Conservation (phyloP, 2,888 invertebrate genomes). For the Agrilus biguttatus region DNA sequence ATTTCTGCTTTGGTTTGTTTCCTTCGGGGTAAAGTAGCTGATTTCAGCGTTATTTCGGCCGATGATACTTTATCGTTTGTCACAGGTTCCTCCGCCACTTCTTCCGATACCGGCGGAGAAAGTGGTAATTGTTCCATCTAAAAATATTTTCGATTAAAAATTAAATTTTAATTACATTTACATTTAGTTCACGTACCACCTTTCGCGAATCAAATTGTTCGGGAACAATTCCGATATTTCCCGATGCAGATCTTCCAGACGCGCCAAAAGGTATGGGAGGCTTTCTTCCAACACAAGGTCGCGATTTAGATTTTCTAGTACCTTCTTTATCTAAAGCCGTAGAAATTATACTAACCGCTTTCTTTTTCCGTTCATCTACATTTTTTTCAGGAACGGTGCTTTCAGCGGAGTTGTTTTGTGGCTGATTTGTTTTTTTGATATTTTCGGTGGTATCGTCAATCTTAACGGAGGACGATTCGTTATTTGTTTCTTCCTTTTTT, state of each 20-base stretch:
- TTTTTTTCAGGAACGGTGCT: background rate
- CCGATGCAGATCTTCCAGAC: constrained; percentile 41
- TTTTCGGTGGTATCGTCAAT: constrained; percentile 21
- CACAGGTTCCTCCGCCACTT: constrained; percentile 10
- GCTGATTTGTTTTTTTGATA: constrained; percentile 19
- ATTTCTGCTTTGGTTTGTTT: constrained; percentile 52
- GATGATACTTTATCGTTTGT: constrained; percentile 41
- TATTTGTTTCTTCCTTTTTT: constrained; percentile 17
- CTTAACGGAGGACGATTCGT: constrained; percentile 8
- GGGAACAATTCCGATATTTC: constrained; percentile 30
- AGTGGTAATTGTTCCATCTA: constrained; percentile 9
- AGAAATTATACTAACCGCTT: constrained; percentile 58
- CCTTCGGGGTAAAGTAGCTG: constrained; percentile 49
- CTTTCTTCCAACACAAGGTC: constrained; percentile 36
- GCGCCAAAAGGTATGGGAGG: constrained; percentile 52
- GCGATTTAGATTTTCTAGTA: constrained; percentile 30
- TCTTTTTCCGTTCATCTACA: constrained; percentile 40
- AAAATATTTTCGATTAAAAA: constrained; percentile 3
- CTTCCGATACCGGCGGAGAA: constrained; percentile 8
- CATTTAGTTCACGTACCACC: no score
- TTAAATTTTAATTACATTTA: no score
- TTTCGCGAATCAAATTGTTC: no score
- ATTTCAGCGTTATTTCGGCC: constrained; percentile 50
- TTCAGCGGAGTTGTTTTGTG: background rate
- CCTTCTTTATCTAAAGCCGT: constrained; percentile 44